A percentile compares a stretch with the other conserved stretches of the same genome.
phyloP scores from a whole-genome alignment of 2,888 invertebrate genomes.

The Nezara viridula region DNA sequence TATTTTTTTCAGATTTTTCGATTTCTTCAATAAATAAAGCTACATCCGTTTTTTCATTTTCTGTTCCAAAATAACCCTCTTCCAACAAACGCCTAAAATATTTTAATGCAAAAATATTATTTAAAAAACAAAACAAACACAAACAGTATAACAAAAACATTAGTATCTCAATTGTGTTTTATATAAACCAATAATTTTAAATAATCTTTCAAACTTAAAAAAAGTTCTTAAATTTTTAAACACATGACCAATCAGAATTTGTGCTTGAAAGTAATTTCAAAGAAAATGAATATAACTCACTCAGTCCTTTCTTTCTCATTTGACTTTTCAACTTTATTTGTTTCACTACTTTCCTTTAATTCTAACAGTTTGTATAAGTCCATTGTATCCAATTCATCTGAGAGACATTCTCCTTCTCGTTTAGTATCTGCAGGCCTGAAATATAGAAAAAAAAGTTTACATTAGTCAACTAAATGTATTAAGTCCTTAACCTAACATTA shows the following conservation, averaged over 20 bases:
- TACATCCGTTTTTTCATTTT: conserved; percentile 77
- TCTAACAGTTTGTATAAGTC: conserved; percentile 76
- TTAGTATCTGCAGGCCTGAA: conserved; percentile 68
- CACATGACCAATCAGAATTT: background rate
- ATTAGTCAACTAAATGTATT: background rate
- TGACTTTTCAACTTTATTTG: conserved; percentile 31
- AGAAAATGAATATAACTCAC: conserved; percentile 52
- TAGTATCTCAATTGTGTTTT: no score
- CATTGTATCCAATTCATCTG: conserved; percentile 75
- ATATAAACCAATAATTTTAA: background rate
- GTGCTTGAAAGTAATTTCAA: background rate
- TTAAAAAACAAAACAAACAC: background rate
- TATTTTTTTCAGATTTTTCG: conserved; percentile 70
- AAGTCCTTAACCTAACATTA: background rate
- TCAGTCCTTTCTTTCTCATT: conserved; percentile 56
- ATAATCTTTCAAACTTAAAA: background rate
- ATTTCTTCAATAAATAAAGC: conserved; percentile 75
- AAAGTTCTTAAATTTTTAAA: conserved; percentile 56
- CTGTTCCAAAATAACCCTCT: conserved; percentile 77
- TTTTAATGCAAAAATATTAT: background rate
- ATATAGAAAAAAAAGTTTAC: conserved; percentile 58
- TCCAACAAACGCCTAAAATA: conserved; percentile 66
- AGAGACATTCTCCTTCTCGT: conserved; percentile 65
- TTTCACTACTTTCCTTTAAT: conserved; percentile 69
- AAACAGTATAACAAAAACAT: no score